These are phyloP conservation scores for Catocala nupta DNA, from an alignment of 2,888 invertebrate species.

Conservation along the genomic window DNA sequence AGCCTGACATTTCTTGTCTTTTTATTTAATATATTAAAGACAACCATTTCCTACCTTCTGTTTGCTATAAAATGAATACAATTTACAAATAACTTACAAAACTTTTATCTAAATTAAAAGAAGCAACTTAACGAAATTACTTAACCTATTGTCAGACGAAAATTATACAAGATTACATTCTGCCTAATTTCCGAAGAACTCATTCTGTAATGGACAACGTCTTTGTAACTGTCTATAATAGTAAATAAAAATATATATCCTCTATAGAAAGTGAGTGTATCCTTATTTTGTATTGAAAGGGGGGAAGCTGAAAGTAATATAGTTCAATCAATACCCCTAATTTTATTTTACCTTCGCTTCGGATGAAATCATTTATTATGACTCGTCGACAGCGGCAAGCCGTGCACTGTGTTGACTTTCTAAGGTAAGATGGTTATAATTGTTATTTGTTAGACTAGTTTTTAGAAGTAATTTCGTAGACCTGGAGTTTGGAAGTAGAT, in stretches of 20 bases:
- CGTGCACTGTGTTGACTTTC: too few relatives aligned
- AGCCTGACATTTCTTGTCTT: too few relatives aligned
- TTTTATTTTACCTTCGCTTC: conserved; percentile 35
- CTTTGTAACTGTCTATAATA: conserved; percentile 1
- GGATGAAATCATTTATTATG: conserved; percentile 4
- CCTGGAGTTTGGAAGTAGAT: too few relatives aligned
- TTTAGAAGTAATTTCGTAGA: too few relatives aligned
- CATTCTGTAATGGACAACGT: conserved; percentile 1
- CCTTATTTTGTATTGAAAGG: conserved; percentile 25
- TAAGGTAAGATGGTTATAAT: too few relatives aligned
- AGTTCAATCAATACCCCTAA: conserved; percentile 45
- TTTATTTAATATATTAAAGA: too few relatives aligned
- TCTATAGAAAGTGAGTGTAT: conserved; percentile 27
- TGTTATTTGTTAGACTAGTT: too few relatives aligned
- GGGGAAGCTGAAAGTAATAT: conserved; percentile 21
- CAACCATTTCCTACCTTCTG: too few relatives aligned
- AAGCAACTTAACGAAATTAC: background rate
- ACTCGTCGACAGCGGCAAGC: background rate
- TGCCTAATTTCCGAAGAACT: background rate
- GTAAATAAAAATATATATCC: conserved; percentile 31
- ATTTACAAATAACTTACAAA: too few relatives aligned
- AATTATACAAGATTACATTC: background rate
- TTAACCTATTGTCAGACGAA: background rate
- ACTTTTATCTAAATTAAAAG: background rate
- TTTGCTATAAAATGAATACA: too few relatives aligned